Percentiles rank a stretch among this genome's conserved stretches.
These are phyloP conservation scores for Rattus norvegicus DNA, from an alignment of 2,113 vertebrate species.

Conservation along the genomic window DNA sequence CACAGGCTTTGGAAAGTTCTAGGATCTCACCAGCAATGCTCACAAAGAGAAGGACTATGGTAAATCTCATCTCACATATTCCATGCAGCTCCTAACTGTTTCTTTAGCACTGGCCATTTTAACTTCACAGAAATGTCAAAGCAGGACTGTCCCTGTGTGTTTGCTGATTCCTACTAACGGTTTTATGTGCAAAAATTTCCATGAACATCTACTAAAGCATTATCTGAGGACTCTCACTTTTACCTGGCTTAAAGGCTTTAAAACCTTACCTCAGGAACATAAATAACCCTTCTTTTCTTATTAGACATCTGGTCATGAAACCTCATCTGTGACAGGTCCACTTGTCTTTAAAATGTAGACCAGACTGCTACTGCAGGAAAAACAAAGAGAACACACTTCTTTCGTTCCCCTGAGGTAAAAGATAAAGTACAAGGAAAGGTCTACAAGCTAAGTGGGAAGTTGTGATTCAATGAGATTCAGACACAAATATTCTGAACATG, in stretches of 20 bases:
- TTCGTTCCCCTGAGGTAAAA: background rate
- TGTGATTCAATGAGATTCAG: background rate
- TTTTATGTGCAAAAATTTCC: slow-evolving; percentile 46
- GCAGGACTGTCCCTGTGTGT: slow-evolving; percentile 46
- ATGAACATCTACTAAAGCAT: slow-evolving; percentile 18
- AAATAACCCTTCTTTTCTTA: slow-evolving; percentile 58
- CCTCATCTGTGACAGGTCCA: background rate
- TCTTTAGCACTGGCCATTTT: background rate
- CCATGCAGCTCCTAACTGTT: background rate
- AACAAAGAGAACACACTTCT: background rate
- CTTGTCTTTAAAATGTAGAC: slow-evolving; percentile 50
- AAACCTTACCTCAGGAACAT: background rate
- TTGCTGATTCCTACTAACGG: slow-evolving; percentile 23
- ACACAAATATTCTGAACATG: background rate
- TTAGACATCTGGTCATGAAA: slow-evolving; percentile 46
- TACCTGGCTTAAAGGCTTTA: slow-evolving; percentile 44
- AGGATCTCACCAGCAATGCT: background rate
- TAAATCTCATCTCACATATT: slow-evolving; percentile 7
- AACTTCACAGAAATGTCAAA: slow-evolving; percentile 23
- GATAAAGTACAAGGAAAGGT: slow-evolving; percentile 32
- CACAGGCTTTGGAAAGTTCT: background rate
- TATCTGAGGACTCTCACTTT: slow-evolving; percentile 27
- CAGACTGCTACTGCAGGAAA: slow-evolving; percentile 10
- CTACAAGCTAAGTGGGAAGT: background rate
- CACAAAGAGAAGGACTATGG: background rate